A percentile compares a stretch with the other conserved stretches of the same genome.
phyloP scores from a whole-genome alignment of 2,888 invertebrate genomes.

The Drosophila atroscutellata region DNA sequence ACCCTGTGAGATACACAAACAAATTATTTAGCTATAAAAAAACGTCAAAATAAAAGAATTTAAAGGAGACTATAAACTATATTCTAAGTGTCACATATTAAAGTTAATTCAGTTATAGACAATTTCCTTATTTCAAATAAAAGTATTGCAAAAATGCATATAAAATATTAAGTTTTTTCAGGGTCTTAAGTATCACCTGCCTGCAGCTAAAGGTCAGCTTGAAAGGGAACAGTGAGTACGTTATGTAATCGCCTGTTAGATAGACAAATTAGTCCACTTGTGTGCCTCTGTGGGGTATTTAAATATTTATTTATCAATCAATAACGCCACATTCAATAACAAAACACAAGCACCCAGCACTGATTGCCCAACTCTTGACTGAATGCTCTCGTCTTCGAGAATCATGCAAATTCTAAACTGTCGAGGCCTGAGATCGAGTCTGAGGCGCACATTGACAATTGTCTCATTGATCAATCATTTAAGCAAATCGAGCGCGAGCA shows the following conservation, averaged over 20 bases:
- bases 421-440: conserved; percentile 30
- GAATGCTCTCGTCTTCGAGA: conserved; percentile 38
- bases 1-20: background rate
- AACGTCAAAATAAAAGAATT: no score
- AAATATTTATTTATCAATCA: conserved; percentile 67
- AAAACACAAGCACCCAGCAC: conserved; percentile 26
- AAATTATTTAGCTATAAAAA: background rate
- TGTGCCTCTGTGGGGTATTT: conserved; percentile 15
- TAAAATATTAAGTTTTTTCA: background rate
- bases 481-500: conserved; percentile 58
- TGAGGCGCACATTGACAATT: conserved; percentile 61
- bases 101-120: no score
- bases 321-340: conserved; percentile 55
- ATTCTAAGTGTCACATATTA: no score
- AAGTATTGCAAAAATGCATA: background rate
- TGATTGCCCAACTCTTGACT: conserved; percentile 55
- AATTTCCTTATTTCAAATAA: background rate
- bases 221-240: background rate
- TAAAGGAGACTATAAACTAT: no score
- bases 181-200: conserved; percentile 6
- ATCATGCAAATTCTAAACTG: conserved; percentile 73
- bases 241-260: conserved; percentile 55
- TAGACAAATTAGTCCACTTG: conserved; percentile 39
- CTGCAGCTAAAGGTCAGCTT: conserved; percentile 1
- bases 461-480: conserved; percentile 83